phyloP scores from a whole-genome alignment of 2,113 vertebrate genomes.

The Egretta garzetta region DNA sequence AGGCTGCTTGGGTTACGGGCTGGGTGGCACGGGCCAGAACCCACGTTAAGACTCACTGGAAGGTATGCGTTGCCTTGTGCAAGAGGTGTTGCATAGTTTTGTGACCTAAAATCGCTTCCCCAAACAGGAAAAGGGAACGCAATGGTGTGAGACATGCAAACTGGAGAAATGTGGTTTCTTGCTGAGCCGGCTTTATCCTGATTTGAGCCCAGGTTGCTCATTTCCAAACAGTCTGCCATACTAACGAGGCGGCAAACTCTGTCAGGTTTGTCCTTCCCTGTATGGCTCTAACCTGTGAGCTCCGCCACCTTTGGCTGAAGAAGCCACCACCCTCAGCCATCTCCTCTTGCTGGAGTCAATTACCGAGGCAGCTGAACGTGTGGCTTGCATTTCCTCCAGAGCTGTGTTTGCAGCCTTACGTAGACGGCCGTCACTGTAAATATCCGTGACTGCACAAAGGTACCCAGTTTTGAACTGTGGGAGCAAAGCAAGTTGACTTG shows the following conservation, averaged over 20 bases:
- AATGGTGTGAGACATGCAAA: not conserved
- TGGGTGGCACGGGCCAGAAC: not conserved
- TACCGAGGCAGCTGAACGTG: accelerated
- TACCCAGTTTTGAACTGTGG: not conserved
- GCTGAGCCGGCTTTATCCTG: not conserved
- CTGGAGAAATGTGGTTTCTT: not conserved
- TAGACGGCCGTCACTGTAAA: not conserved
- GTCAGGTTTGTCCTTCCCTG: not conserved
- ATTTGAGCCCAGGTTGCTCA: not conserved
- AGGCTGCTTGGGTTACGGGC: not conserved
- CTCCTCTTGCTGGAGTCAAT: not conserved
- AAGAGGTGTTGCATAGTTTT: not conserved
- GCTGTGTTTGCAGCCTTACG: not conserved
- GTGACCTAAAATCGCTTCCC: not conserved
- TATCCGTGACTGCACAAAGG: not conserved
- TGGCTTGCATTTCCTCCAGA: not conserved
- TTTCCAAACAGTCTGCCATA: not conserved
- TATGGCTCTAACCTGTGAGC: not conserved
- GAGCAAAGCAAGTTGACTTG: not conserved
- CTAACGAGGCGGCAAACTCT: not conserved
- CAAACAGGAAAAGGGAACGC: not conserved
- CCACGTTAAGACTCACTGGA: accelerated
- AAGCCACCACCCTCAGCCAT: not conserved
- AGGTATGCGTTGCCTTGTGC: not conserved
- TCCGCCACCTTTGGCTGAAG: accelerated